Evolutionary conservation across 2,797 vertebrate species (phyloP), one percentile per base, ranked within the genome.

Genomic region (Takifugu rubripes): DNA sequence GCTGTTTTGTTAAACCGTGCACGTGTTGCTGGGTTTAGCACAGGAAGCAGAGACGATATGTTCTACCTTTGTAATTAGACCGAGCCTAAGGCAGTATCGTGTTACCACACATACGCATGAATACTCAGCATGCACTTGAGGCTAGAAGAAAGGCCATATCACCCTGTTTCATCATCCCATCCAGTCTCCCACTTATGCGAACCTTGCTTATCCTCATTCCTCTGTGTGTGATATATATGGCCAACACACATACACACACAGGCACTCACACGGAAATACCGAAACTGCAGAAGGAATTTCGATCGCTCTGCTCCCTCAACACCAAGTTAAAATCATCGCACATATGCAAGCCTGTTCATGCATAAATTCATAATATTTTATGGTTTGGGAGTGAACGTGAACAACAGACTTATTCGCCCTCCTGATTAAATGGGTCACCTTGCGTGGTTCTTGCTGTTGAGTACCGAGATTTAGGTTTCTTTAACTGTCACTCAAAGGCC

Each of bases 151-250:
- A 75, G 76, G 75, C 77, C 82, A 78, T 83, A 86, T 83, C 85
- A 84, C 77, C 75, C 66, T 55, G 66, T 88, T 86, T 87, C 81
- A 87, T 88, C 84, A 89, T 78, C 61, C 64, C 70, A 61, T 68
- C 49, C 52, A 75, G 72, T 57, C 66, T 67, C 66, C 21, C 47
- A 29, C 59, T 65, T 40, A 46, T 12, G 2, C 65, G 64, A 40
- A 12, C 25, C 47, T 54, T 65, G 52, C 70, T 72, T 59, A 74
- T 75, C 52, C 67, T 75, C 68, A 69, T 63, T 78, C 51, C 59
- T 50, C 46, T 62, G 61, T 70, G 66, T 76, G 52, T 70, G 66
- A 70, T 64, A 72, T 53, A 59, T 69, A 70, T 62, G 63, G 67
- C 75, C 53, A 71, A 71, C 52, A 58, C 36, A 33, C 57, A 59